phyloP scores from a whole-genome alignment of 2,113 vertebrate species.

The Gnathonemus longibarbis region DNA sequence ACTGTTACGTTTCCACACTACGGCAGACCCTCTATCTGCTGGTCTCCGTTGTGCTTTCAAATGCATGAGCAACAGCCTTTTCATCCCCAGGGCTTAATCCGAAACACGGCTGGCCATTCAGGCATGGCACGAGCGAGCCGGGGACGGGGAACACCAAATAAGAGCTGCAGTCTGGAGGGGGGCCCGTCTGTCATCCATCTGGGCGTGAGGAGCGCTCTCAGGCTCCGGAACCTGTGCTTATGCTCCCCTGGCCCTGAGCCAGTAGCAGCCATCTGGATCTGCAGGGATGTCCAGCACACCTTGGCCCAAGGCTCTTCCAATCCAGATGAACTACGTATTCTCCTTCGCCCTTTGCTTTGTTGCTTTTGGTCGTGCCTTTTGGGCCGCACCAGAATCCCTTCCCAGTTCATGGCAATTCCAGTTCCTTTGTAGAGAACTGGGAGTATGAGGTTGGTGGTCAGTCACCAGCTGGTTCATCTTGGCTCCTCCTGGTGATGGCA shows the following conservation, averaged over 20 bases:
- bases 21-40: neutral
- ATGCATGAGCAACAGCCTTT: neutral
- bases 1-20: neutral
- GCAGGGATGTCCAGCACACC: neutral
- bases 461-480: neutral
- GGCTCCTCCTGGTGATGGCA: neutral
- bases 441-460: neutral
- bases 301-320: neutral
- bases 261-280: neutral
- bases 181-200: constrained; percentile 3
- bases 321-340: neutral
- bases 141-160: neutral
- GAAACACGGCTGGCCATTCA: constrained; percentile 31
- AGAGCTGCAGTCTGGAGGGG: neutral
- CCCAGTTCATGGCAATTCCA: neutral
- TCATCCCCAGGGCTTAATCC: constrained; percentile 23
- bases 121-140: neutral
- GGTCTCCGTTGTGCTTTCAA: neutral
- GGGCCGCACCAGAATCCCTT: neutral
- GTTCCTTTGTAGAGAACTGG: neutral
- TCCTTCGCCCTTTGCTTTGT: neutral
- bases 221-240: neutral
- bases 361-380: neutral
- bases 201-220: neutral
- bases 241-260: neutral